phyloP scores from a whole-genome alignment of 2,113 vertebrate genomes.

The Ctenodactylus gundi region DNA sequence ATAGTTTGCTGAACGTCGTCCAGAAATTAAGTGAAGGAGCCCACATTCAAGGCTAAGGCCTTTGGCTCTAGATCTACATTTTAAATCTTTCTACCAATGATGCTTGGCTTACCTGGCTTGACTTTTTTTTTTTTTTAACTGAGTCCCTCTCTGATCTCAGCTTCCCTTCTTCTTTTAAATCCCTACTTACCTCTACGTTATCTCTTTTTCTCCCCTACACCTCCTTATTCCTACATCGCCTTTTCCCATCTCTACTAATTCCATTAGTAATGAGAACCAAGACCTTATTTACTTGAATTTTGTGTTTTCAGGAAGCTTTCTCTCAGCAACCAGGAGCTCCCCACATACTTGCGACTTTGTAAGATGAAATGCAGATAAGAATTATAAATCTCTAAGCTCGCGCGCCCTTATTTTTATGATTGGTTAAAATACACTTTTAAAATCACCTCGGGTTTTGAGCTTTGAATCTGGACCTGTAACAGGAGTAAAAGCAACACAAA shows the following conservation, averaged over 20 bases:
- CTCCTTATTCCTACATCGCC: too few species aligned
- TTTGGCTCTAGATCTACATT: background rate
- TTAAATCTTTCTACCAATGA: background rate
- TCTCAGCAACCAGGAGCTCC: background rate
- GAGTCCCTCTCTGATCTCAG: background rate
- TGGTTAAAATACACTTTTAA: constrained; percentile 24
- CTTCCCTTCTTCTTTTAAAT: background rate
- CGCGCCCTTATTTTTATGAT: background rate
- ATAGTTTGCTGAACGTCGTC: background rate
- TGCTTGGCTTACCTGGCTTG: background rate
- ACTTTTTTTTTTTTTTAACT: background rate
- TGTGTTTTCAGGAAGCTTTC: background rate
- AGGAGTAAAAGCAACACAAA: constrained; percentile 37
- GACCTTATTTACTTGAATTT: background rate
- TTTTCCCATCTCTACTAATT: background rate
- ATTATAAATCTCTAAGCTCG: constrained; percentile 14
- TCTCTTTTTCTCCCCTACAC: background rate
- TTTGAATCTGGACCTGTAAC: constrained; percentile 39
- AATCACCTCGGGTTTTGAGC: constrained; percentile 31
- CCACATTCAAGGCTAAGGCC: background rate
- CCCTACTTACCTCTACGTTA: background rate
- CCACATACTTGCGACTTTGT: background rate
- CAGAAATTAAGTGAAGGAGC: background rate
- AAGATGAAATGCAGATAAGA: constrained; percentile 18
- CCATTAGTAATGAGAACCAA: background rate